Evolutionary conservation across 2,113 vertebrate genomes (phyloP), one percentile per base, ranked within the genome.

Genomic region (Lepisosteus oculatus): DNA sequence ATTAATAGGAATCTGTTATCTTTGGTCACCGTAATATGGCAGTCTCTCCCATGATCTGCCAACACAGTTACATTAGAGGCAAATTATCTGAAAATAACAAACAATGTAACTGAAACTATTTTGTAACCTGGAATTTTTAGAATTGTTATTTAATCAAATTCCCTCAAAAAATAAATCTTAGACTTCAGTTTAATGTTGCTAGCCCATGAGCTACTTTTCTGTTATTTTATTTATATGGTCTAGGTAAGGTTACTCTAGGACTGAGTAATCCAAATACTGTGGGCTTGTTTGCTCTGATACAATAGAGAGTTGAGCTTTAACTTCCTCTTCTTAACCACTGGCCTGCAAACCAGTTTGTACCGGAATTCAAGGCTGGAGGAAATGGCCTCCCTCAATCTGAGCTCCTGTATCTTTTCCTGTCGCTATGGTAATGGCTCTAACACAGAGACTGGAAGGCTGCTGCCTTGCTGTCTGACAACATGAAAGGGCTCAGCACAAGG

Each of bases 401-500:
- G n/a, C 64, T n/a, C 70, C 13, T 69, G 63, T 68, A 17, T 70
- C 13, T 69, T 73, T 81, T 79, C 79, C 76, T 75, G 80, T 73
- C 74, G 74, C 71, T 71, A 68, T 29, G 68, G 77, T 74, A 75
- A 77, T 80, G 74, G 77, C 81, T 72, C 83, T 79, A 68, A 77
- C 74, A 77, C 63, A 45, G 43, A 77, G 76, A 72, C 70, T 76
- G 43, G 54, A 72, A 41, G 57, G 69, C 69, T 74, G 86, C 83
- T 83, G 85, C 85, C 85, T 75, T 73, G 45, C 64, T 77, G 85
- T 86, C 86, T 87, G 83, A 66, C 69, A 71, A 88, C 85, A 83
- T 90, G 84, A 90, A 89, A 90, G 83, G 76, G 0, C 8, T 67
- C n/a, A 43, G 61, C 47, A 72, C 73, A 73, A 43, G 43, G 63